Base-by-base conservation (phyloP, 1,140 invertebrate species). In the Drosophila lowei region DNA sequence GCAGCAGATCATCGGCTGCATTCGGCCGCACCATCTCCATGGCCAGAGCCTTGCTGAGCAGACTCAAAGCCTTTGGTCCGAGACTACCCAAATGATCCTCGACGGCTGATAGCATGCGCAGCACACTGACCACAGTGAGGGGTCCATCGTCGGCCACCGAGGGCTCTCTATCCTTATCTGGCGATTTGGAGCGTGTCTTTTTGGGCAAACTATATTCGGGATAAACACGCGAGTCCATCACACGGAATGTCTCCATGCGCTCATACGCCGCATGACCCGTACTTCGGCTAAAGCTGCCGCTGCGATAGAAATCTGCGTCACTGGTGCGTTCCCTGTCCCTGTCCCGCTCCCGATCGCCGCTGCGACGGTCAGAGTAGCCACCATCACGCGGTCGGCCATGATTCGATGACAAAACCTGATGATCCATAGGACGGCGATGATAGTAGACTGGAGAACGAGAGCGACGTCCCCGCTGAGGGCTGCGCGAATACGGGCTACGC, bases 11-110 rank as follows among this genome's bases (percentile, higher is more conserved):
- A 56, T 96, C 95, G 0, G 95, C 95, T 3, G 95, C 95, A 90
- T 96, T 96, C 1, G 95, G 92, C 68, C 92, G 92, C 0, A 90
- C 59, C 64, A 96, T 91, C 77, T 97, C 96, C 91, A 96, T 93
- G 15, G 95, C 94, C 9, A 97, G 86, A 0, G 95, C 96, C 64
- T 94, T 94, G 1, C 95, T 94, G 1, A 97, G 85, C 44, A 97
- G 80, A 43, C 95, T 94, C 1, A 96, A 94, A 18, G 96, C 93
- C 90, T 95, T 95, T 0, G 96, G 96, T 0, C 95, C 96, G 0
- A 97, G 90, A 42, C 96, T 96, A 28, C 96, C 96, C 11, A 97
- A 88, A 79, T 96, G 95, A 66, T 94, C 94, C 91, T 97, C 96
- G 0, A 97, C 91, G 1, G 96, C 96, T 4, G 96, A 95, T 0